phyloP scores from a whole-genome alignment of 2,113 vertebrate genomes.

The Lagopus leucura region DNA sequence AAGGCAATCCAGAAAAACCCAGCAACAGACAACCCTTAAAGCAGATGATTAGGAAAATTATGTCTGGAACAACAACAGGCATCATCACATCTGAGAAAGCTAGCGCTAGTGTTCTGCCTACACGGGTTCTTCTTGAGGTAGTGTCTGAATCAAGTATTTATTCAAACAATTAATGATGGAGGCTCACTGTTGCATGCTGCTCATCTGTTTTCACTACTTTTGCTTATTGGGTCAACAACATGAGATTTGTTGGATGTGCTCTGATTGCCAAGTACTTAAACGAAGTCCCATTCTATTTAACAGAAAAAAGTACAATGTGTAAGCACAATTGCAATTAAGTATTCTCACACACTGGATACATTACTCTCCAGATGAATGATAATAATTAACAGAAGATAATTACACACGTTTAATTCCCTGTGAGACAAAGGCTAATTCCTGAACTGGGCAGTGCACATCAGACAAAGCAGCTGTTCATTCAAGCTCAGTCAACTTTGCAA shows the following conservation, averaged over 20 bases:
- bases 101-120: neutral
- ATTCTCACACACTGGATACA: neutral
- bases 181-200: neutral
- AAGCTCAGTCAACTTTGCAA: neutral
- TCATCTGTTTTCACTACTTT: neutral
- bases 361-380: neutral
- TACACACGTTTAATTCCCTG: neutral
- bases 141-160: neutral
- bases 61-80: neutral
- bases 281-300: neutral
- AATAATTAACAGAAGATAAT: neutral
- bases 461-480: neutral
- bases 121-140: neutral
- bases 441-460: neutral
- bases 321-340: neutral
- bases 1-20: neutral
- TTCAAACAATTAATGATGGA: neutral
- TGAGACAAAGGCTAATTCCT: neutral
- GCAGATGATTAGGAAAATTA: neutral
- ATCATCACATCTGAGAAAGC: neutral
- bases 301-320: neutral
- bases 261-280: neutral
- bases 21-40: neutral
- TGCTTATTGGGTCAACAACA: neutral
- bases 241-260: neutral